phyloP scores from a whole-genome alignment of 2,888 invertebrate genomes.

The Rapana venosa region DNA sequence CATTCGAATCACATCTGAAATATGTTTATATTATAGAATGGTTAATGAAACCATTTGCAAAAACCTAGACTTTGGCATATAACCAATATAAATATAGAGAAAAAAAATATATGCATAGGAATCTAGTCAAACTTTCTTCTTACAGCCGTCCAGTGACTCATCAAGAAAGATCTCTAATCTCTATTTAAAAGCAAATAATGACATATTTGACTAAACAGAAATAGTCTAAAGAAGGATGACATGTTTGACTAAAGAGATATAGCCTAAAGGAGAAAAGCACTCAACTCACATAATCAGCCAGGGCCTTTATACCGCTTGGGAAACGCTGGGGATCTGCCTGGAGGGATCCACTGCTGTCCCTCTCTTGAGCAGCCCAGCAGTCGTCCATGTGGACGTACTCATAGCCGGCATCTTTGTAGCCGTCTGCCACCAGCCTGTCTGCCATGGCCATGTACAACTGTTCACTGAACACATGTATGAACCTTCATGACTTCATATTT shows the following conservation, averaged over 20 bases:
- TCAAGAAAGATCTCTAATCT: too few relatives aligned
- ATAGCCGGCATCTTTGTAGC: constrained; percentile 92
- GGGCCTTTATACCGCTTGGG: constrained; percentile 92
- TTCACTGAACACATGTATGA: constrained; percentile 71
- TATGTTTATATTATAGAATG: too few relatives aligned
- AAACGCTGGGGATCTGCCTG: constrained; percentile 92
- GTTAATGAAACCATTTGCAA: too few relatives aligned
- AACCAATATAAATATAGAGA: background rate
- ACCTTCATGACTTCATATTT: background rate
- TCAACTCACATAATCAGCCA: constrained; percentile 90
- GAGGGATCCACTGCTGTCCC: constrained; percentile 86
- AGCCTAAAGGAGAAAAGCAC: background rate
- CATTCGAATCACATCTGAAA: too few relatives aligned
- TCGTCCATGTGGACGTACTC: constrained; percentile 85
- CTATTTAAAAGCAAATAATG: too few relatives aligned
- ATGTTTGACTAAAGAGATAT: background rate
- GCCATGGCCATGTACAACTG: constrained; percentile 78
- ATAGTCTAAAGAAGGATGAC: background rate
- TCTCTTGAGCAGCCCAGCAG: constrained; percentile 93
- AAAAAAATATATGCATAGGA: too few relatives aligned
- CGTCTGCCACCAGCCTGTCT: constrained; percentile 84
- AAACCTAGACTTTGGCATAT: too few relatives aligned
- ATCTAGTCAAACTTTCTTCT: too few relatives aligned
- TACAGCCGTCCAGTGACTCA: too few relatives aligned
- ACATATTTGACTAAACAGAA: background rate